Evolutionary conservation across 2,797 vertebrate genomes (phyloP).

Genomic region (Allochrocebus solatus): DNA sequence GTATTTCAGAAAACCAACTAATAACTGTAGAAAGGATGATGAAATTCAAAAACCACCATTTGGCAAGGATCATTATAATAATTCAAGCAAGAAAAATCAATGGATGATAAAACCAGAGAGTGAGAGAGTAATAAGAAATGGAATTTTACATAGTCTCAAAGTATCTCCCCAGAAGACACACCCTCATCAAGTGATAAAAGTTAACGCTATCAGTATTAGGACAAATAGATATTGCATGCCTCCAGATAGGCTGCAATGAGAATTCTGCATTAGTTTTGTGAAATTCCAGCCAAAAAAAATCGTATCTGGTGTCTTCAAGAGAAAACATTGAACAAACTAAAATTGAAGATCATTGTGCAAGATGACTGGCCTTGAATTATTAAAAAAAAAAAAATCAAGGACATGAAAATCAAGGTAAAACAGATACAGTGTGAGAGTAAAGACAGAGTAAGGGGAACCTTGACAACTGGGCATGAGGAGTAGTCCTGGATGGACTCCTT

Average conservation of each 20-base stretch:
- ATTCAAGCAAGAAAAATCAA: conserved; percentile 47
- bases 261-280: background rate
- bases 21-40: background rate
- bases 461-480: background rate
- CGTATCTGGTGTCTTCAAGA: background rate
- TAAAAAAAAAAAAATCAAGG: background rate
- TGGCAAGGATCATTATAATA: conserved; percentile 11
- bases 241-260: background rate
- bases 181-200: conserved; percentile 14
- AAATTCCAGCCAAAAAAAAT: background rate
- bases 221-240: background rate
- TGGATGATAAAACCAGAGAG: background rate
- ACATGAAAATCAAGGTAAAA: background rate
- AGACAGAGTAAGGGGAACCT: background rate
- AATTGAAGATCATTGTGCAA: background rate
- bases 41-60: conserved; percentile 8
- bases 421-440: background rate
- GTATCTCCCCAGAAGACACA: background rate
- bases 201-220: background rate
- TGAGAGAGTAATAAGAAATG: background rate
- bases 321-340: background rate
- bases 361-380: background rate
- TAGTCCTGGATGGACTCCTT: background rate
- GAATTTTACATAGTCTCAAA: background rate
- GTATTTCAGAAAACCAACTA: conserved; percentile 13